Conservation (phyloP, 2,888 invertebrate genomes). For the Lasioglossum vierecki region DNA sequence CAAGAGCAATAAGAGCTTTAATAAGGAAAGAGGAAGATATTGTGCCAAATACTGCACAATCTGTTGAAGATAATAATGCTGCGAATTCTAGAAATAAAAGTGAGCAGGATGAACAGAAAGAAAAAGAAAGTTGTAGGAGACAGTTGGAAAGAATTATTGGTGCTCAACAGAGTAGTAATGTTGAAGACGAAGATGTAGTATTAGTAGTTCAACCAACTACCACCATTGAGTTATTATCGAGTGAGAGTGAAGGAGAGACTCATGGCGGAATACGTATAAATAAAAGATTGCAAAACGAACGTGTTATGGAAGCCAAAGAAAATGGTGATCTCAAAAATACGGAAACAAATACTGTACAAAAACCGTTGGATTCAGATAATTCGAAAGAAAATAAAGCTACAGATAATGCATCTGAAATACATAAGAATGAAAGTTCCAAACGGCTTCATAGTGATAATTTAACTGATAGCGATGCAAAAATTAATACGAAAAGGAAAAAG, state of each 20-base stretch:
- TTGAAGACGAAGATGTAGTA: constrained; percentile 82
- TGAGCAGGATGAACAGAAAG: constrained; percentile 66
- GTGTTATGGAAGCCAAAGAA: constrained; percentile 51
- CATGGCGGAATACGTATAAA: constrained; percentile 56
- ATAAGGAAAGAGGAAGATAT: constrained; percentile 82
- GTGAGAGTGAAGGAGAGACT: constrained; percentile 77
- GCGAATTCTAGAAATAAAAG: constrained; percentile 58
- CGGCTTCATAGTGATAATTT: constrained; percentile 48
- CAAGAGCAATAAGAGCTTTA: constrained; percentile 86
- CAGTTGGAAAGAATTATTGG: constrained; percentile 74
- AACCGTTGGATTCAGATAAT: constrained; percentile 1
- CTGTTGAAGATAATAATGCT: constrained; percentile 35
- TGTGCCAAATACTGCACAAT: constrained; percentile 67
- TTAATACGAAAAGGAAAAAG: constrained; percentile 40
- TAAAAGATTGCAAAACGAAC: constrained; percentile 66
- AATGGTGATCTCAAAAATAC: constrained; percentile 24
- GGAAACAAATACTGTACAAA: constrained; percentile 19
- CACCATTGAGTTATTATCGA: constrained; percentile 81
- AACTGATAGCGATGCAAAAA: constrained; percentile 42
- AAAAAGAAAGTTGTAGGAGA: constrained; percentile 64
- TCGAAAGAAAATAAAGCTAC: constrained; percentile 40
- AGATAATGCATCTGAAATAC: constrained; percentile 40
- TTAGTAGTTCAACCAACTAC: constrained; percentile 81
- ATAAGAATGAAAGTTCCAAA: constrained; percentile 52
- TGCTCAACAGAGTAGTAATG: constrained; percentile 68